Base-by-base conservation (phyloP, 1,140 invertebrate species). In the Maconellicoccus hirsutus region DNA sequence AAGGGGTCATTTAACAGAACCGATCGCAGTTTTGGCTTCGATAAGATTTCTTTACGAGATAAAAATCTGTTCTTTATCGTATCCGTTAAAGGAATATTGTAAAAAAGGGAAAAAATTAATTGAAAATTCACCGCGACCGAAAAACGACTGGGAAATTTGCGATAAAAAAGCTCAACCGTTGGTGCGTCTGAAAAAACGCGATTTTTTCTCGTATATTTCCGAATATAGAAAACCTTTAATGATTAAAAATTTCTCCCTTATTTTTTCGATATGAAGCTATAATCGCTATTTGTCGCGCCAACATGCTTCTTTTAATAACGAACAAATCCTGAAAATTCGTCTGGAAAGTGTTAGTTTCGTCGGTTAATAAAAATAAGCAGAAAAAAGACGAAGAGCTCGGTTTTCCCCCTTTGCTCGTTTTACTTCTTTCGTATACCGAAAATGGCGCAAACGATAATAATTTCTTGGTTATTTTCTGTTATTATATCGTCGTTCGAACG, bases 401-500 rank as follows among this genome's bases (percentile, higher is more conserved):
- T 19, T 19, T 52, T 52, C n/a, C 42, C n/a, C 42, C 2, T 16
- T 16, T 16, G 42, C 42, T 4, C n/a, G 10, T 52, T 16, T 52
- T 19, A 16, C n/a, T 16, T 6, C 42, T 52, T 52, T 16, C 3
- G 4, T 33, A 33, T 12, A 33, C 29, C 29, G 29, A 33, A n/a
- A 52, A 52, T 52, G 42, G 42, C 16, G 42, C 42, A 52, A 52
- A 52, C 42, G 42, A 52, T 52, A 52, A 52, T 52, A 52, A 52
- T 52, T 52, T 52, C 42, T 52, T 52, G 42, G 42, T 52, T 52
- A 52, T 52, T 52, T 52, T 52, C 42, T 52, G n/a, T 52, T 52
- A 52, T 52, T 52, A 52, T 52, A 52, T 52, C 42, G 42, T 52
- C 42, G 42, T 52, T 52, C 42, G 42, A 52, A 52, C 42, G 42